phyloP scores from a whole-genome alignment of 1,140 invertebrate species.

The Mamestra configurata region DNA sequence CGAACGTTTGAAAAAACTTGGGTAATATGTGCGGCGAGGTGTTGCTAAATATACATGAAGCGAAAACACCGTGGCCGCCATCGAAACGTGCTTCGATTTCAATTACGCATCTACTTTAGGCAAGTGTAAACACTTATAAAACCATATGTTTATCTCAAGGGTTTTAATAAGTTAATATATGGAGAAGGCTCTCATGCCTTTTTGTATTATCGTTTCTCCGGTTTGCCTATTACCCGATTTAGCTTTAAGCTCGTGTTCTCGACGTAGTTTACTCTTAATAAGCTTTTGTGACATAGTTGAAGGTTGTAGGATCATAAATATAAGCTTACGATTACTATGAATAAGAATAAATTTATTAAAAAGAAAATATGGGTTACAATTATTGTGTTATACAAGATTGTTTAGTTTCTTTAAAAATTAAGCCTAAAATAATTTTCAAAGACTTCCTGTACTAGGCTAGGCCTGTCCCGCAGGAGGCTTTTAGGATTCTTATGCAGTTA shows the following conservation, averaged over 20 bases:
- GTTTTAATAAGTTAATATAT: not conserved
- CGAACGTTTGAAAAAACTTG: conserved; percentile 52
- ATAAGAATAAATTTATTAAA: too few species aligned
- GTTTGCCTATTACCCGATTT: not conserved
- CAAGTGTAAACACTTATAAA: conserved; percentile 13
- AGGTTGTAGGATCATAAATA: too few species aligned
- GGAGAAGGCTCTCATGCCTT: not conserved
- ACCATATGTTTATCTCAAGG: not conserved
- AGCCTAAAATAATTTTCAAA: too few species aligned
- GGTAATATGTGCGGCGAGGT: conserved; percentile 41
- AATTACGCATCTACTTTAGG: conserved; percentile 29
- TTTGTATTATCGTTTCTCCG: not conserved
- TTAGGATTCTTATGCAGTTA: too few species aligned
- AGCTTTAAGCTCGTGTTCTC: not conserved
- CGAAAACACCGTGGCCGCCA: conserved; percentile 20
- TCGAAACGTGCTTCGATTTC: conserved; percentile 37
- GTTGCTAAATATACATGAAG: conserved; percentile 49
- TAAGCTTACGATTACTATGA: too few species aligned
- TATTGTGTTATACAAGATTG: too few species aligned
- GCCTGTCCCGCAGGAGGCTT: too few species aligned
- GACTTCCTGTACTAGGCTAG: too few species aligned
- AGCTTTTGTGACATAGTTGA: too few species aligned
- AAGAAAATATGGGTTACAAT: too few species aligned
- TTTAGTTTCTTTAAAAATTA: too few species aligned
- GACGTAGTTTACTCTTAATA: too few species aligned